A percentile compares a stretch with the other conserved stretches of the same genome.
Conservation (phyloP, 2,888 invertebrate genomes). For the Euplagia quadripunctaria region DNA sequence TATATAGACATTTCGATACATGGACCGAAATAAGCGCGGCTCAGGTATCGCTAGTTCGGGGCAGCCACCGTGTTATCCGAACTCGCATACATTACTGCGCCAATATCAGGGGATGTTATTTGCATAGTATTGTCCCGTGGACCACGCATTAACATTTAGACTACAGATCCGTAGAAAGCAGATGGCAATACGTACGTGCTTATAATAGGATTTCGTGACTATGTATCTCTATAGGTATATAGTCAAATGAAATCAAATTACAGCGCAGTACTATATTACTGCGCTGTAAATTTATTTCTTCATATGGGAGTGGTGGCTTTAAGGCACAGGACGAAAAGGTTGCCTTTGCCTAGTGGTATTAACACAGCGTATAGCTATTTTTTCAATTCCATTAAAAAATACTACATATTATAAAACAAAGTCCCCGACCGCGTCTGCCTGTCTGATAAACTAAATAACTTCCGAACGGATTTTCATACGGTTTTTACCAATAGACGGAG, state of each 20-base stretch:
- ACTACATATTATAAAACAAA: neutral
- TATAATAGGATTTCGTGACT: conserved; percentile 46
- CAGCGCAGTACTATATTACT: too few relatives aligned
- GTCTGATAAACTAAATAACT: too few relatives aligned
- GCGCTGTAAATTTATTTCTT: neutral
- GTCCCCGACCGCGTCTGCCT: neutral
- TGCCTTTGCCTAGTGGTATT: neutral
- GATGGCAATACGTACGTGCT: conserved; percentile 56
- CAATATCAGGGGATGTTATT: conserved; percentile 72
- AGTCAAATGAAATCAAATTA: too few relatives aligned
- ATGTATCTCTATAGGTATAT: neutral
- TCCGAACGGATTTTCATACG: too few relatives aligned
- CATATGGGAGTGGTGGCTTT: neutral
- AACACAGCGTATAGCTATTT: neutral
- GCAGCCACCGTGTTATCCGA: conserved; percentile 59
- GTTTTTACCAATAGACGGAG: too few relatives aligned
- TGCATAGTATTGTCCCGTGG: conserved; percentile 78
- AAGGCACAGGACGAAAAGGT: neutral
- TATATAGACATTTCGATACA: conserved; percentile 25
- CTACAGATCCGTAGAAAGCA: conserved; percentile 61
- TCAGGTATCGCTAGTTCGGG: conserved; percentile 48
- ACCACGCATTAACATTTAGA: conserved; percentile 78
- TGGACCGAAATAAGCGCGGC: conserved; percentile 26
- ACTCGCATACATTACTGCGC: conserved; percentile 71
- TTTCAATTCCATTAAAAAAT: neutral